Base-by-base conservation (phyloP, 2,113 vertebrate genomes). In the Percina caprodes region DNA sequence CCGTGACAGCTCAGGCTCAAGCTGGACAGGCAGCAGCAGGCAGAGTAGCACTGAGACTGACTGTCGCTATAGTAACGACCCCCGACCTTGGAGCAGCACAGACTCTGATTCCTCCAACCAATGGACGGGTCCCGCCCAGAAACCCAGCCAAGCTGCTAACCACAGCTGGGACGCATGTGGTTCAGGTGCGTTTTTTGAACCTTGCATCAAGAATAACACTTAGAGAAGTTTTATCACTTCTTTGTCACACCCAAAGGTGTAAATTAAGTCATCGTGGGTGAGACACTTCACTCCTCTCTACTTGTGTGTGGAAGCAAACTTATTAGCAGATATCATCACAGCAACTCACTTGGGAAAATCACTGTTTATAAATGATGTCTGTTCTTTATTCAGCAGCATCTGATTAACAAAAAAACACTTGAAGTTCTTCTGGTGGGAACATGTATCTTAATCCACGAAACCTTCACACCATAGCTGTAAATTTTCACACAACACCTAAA, bases 51-150 rank as follows among this genome's bases (percentile, higher is more conserved):
- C 96, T 0, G 97, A 99, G 84, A 95, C 95, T 0, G 98, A 99
- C 80, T 88, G 96, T 86, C 96, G 94, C 87, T 97, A 97, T 94
- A 56, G 94, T 86, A 94, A 86, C 59, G 98, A 98, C 83, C 96
- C 97, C 66, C 93, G 95, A 82, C 97, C 98, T 18, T 99, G 98
- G 98, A 99, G 98, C 96, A 99, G 98, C 95, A 98, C 97, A 0
- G 98, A 99, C 84, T 99, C 97, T 0, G 98, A 99, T 85, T 97
- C 97, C 75, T 97, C 98, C 62, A 94, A 92, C 86, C 96, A 97
- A 30, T 91, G 92, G 92, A 90, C 88, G 0, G 85, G 59, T 61
- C 51, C 90, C 2, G 94, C 96, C 56, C 89, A 95, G 48, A 97
- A 96, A 91, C 94, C 96, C 69, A 80, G 94, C 91, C 96, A 96